Conservation (phyloP, 2,797 vertebrate species). For the Anolis apletophallus region DNA sequence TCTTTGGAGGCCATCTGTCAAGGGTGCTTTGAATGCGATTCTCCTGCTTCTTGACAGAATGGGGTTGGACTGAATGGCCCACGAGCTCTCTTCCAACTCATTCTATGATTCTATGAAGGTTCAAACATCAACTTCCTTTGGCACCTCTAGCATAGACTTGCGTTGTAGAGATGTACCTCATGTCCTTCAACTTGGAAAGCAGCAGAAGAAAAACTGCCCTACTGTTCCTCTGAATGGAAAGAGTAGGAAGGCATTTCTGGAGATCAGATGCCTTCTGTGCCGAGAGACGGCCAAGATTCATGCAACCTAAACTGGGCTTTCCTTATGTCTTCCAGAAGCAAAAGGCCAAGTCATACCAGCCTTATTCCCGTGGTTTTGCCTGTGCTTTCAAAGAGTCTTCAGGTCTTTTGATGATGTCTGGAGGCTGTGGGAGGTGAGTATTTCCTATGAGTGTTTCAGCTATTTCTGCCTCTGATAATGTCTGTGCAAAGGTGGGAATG, state of each 20-base stretch:
- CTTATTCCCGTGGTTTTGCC: conserved; percentile 67
- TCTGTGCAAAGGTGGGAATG: background rate
- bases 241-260: background rate
- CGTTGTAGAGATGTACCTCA: no score
- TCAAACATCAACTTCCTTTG: no score
- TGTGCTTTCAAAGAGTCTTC: conserved; percentile 68
- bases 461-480: no score
- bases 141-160: no score
- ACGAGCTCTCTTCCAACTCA: no score
- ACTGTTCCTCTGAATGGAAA: background rate
- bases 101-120: no score
- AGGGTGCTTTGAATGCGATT: no score
- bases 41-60: no score
- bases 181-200: no score
- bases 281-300: background rate
- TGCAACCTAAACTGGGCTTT: background rate
- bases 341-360: conserved; percentile 55
- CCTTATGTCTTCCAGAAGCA: conserved; percentile 52
- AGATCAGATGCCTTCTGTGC: no score
- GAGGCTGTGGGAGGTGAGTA: conserved; percentile 66
- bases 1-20: no score
- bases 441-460: rapidly evolving
- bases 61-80: no score
- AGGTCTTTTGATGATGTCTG: conserved; percentile 61
- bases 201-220: background rate